Base-by-base conservation (phyloP, 1,140 invertebrate species). In the Nasonia vitripennis region DNA sequence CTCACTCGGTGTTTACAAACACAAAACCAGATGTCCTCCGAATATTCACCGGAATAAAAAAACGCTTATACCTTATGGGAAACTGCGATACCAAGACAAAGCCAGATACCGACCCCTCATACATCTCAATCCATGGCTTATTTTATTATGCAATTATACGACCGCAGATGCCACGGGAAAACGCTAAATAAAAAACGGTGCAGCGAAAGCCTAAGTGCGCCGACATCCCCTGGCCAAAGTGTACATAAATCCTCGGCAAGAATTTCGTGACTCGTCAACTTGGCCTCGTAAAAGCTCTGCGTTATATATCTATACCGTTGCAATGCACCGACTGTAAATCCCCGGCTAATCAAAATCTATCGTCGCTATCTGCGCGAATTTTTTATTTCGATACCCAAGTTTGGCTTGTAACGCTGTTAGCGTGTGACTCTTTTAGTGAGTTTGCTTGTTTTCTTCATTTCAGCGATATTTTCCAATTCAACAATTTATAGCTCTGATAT, bases 91-190 rank as follows among this genome's bases (percentile, higher is more conserved):
- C 20, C 17, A n/a, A 62, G 55, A 62, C 55, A 62, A 62, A 62
- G 55, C 3, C 17, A 62, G 73, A 45, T 45, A 45, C 41, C 6
- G 41, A 9, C 9, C 9, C 17, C 27, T n/a, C 75, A 20, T 78
- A 78, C 55, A 55, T 55, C 75, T n/a, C 23, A 41, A 48, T 23
- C 68, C 37, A 45, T 23, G 31, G 12, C 55, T 79, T 37, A 37
- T 79, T 79, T 79, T 79, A 79, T 79, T 68, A 79, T 79, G 78
- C 78, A 41, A 62, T 62, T 79, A 68, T 67, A 68, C n/a, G 67
- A 31, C 27, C 31, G 51, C 78, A 34, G n/a, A n/a, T 14, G 27
- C n/a, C 10, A 11, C 20, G 23, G 27, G 17, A 55, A 45, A 75
- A 45, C n/a, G n/a, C 45, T 45, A 78, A 78, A 55, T 55, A 78